Conservation (phyloP, 2,888 invertebrate species). For the Metacarcinus magister region DNA sequence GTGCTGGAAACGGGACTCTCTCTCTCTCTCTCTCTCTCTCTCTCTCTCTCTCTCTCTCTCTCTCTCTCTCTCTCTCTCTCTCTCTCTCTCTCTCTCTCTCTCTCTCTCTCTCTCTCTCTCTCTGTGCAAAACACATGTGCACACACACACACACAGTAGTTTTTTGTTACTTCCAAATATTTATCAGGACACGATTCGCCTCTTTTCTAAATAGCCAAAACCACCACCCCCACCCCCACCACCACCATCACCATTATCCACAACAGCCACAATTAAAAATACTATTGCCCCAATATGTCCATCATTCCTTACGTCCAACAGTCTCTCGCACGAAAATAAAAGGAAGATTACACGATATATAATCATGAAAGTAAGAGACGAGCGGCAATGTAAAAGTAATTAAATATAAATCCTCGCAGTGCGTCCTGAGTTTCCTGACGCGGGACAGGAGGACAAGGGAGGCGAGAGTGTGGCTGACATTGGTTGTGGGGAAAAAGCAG, state of each 20-base stretch:
- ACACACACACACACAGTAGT: too few species aligned
- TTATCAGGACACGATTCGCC: too few species aligned
- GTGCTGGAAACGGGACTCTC: background rate
- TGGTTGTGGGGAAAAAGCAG: background rate
- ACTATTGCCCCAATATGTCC: background rate
- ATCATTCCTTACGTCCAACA: background rate
- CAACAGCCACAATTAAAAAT: background rate
- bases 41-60: constrained; percentile 20
- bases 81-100: background rate
- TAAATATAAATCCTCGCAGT: background rate
- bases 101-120: background rate
- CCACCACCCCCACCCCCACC: background rate
- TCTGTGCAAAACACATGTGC: too few species aligned
- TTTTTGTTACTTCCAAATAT: too few species aligned
- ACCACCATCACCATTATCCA: too few species aligned
- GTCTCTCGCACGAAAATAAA: background rate
- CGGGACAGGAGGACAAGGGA: background rate
- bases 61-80: background rate
- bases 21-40: background rate
- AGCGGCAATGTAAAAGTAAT: background rate
- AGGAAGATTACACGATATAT: background rate
- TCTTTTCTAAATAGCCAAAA: background rate
- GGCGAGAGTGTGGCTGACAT: constrained; percentile 1
- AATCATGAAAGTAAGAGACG: background rate
- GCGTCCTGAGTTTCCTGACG: background rate